phyloP scores from a whole-genome alignment of 1,140 invertebrate species.

The Drosophila ficusphila region DNA sequence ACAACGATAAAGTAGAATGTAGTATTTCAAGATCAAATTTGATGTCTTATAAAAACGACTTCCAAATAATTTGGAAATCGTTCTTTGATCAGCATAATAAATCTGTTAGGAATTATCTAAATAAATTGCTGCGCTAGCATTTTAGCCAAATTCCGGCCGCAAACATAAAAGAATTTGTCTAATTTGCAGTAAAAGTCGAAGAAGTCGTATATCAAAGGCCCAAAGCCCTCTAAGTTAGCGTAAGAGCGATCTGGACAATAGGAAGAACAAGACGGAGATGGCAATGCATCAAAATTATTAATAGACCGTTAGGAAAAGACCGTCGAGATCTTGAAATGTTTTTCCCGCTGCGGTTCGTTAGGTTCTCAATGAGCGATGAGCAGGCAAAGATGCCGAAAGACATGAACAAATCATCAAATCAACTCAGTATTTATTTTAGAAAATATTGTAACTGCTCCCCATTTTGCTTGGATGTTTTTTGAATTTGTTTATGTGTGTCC shows the following conservation, averaged over 20 bases:
- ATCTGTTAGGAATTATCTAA: background rate
- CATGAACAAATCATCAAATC: constrained; percentile 53
- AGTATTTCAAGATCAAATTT: background rate
- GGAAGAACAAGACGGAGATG: background rate
- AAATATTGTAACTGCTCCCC: constrained; percentile 32
- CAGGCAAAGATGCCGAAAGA: constrained; percentile 38
- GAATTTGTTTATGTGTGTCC: constrained; percentile 39
- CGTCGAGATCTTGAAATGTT: constrained; percentile 28
- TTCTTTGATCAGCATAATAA: constrained; percentile 21
- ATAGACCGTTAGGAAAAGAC: constrained; percentile 23
- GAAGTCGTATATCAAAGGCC: constrained; percentile 27
- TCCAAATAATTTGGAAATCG: background rate
- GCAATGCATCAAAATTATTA: constrained; percentile 29
- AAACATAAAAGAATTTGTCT: constrained; percentile 27
- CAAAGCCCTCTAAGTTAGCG: background rate
- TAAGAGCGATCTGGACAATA: constrained; percentile 2
- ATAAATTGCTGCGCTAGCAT: background rate
- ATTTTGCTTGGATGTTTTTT: constrained; percentile 14
- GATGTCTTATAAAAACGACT: background rate
- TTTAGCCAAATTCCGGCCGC: background rate
- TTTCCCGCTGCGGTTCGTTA: constrained; percentile 24
- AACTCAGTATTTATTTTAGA: constrained; percentile 42
- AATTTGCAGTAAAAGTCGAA: constrained; percentile 28
- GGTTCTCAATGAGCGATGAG: constrained; percentile 38
- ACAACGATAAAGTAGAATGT: background rate